phyloP scores from a whole-genome alignment of 2,797 vertebrate species.

The Sarcoramphus papa region DNA sequence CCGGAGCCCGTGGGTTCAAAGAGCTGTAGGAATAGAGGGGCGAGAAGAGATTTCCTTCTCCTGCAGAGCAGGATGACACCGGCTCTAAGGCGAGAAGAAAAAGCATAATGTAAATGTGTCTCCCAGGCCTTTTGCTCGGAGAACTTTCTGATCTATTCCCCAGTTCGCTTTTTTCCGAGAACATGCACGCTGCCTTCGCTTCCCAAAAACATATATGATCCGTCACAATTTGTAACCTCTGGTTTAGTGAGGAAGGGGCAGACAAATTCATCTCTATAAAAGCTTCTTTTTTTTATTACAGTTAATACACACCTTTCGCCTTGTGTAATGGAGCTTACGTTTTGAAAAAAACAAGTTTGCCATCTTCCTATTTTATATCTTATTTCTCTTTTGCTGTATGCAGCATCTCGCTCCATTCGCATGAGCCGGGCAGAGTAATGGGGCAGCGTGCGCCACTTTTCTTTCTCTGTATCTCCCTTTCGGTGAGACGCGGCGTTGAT shows the following conservation, averaged over 20 bases:
- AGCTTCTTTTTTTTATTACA: not conserved
- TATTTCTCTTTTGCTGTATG: not conserved
- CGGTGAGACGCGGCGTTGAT: accelerated
- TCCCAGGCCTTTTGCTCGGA: not conserved
- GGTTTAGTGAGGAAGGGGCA: not conserved
- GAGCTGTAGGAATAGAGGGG: not conserved
- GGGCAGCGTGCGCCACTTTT: accelerated
- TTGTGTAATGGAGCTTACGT: not conserved
- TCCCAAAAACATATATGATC: not conserved
- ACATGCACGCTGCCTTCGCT: not conserved
- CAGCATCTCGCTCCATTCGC: accelerated
- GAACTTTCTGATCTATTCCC: constrained; percentile 11
- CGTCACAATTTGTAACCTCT: not conserved
- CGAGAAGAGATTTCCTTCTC: not conserved
- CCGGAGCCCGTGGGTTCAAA: not conserved
- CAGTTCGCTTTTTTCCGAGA: not conserved
- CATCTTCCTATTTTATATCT: not conserved
- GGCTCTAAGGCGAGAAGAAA: accelerated
- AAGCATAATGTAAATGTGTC: not conserved
- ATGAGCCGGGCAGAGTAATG: not conserved
- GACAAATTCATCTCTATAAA: constrained; percentile 35
- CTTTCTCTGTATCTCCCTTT: not conserved
- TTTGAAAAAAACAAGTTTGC: not conserved
- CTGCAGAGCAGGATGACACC: accelerated
- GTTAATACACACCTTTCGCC: not conserved